Evolutionary conservation across 2,888 invertebrate genomes (phyloP).

Genomic region (Ornithoptera alexandrae): DNA sequence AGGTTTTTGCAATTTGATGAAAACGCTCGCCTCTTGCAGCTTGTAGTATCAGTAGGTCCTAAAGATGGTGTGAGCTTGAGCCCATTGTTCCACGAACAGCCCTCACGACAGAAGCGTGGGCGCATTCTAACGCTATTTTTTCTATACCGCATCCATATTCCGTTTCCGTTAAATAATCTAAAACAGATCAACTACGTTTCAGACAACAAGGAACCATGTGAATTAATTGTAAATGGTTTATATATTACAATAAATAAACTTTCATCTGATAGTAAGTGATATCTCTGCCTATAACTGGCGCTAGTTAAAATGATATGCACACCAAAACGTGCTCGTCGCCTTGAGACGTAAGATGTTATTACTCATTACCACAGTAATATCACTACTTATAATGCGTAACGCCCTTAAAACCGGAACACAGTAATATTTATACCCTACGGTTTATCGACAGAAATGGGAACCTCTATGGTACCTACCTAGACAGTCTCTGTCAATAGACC

Average conservation of each 20-base stretch:
- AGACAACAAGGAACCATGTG: background rate
- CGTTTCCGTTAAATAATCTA: constrained; percentile 19
- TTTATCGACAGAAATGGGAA: too few relatives aligned
- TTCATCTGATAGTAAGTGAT: too few relatives aligned
- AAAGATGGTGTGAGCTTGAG: constrained; percentile 41
- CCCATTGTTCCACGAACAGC: constrained; percentile 52
- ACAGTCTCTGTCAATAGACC: too few relatives aligned
- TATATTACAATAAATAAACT: background rate
- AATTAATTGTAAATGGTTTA: background rate
- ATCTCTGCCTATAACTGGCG: too few relatives aligned
- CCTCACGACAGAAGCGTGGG: constrained; percentile 43
- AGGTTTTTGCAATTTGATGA: background rate
- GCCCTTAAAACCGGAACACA: too few relatives aligned
- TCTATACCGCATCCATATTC: constrained; percentile 37
- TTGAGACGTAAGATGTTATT: too few relatives aligned
- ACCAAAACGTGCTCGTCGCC: too few relatives aligned
- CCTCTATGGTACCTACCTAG: too few relatives aligned
- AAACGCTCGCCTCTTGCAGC: constrained; percentile 24
- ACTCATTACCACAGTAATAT: too few relatives aligned
- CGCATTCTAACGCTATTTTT: constrained; percentile 42
- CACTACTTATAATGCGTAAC: too few relatives aligned
- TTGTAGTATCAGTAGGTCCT: constrained; percentile 29
- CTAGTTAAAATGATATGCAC: too few relatives aligned
- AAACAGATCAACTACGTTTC: background rate
- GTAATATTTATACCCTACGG: too few relatives aligned